Evolutionary conservation across 1,140 invertebrate species (phyloP).

Genomic region (Pogonomyrmex californicus): DNA sequence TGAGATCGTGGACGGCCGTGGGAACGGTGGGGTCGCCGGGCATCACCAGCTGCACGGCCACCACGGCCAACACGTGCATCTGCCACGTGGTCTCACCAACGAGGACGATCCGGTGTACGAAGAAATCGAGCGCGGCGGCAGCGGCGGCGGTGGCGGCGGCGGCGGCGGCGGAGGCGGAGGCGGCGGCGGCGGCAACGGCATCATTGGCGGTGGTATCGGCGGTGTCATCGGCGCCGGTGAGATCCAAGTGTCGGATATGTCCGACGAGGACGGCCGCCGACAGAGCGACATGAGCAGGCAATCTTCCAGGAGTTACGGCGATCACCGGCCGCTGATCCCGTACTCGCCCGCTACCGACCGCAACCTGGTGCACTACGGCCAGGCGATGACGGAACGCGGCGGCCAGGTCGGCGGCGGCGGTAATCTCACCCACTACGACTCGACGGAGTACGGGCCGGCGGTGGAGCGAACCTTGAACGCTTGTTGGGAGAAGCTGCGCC

Average conservation of each 20-base stretch:
- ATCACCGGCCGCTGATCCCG: constrained; percentile 92
- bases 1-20: constrained; percentile 88
- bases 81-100: constrained; percentile 78
- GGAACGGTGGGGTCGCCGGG: constrained; percentile 70
- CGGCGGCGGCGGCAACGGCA: background rate
- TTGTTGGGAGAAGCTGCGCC: constrained; percentile 88
- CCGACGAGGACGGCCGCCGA: constrained; percentile 92
- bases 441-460: constrained; percentile 81
- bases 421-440: constrained; percentile 77
- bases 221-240: constrained; percentile 83
- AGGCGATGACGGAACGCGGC: constrained; percentile 80
- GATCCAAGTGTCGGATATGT: constrained; percentile 92
- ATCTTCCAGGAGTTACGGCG: constrained; percentile 93
- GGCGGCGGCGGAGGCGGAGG: constrained; percentile 80
- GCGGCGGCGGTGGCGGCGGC: constrained; percentile 79
- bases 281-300: constrained; percentile 92
- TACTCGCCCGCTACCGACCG: constrained; percentile 89
- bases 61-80: constrained; percentile 78
- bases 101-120: constrained; percentile 94
- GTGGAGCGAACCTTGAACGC: constrained; percentile 84
- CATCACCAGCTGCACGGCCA: constrained; percentile 83
- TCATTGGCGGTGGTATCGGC: constrained; percentile 88
- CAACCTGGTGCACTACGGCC: constrained; percentile 86
- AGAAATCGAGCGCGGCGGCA: constrained; percentile 91
- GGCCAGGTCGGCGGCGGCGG: constrained; percentile 64